phyloP scores from a whole-genome alignment of 2,797 vertebrate genomes.

The Girardinus metallicus region DNA sequence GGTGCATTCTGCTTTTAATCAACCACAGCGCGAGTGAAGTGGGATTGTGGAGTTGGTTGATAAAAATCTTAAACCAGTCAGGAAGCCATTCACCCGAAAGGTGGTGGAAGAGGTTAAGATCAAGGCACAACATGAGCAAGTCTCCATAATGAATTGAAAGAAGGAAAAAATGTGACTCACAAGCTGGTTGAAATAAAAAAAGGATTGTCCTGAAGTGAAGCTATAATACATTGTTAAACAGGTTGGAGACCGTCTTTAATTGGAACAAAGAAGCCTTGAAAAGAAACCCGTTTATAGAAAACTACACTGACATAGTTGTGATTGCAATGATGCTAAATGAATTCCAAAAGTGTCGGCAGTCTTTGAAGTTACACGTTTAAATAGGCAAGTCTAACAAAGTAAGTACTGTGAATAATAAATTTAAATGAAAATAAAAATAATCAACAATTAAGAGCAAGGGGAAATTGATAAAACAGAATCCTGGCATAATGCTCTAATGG shows the following conservation, averaged over 20 bases:
- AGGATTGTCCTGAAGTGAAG: slow-evolving; percentile 1
- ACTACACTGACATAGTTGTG: neutral
- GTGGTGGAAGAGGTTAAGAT: slow-evolving; percentile 10
- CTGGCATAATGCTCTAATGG: neutral
- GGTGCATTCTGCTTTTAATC: slow-evolving; percentile 22
- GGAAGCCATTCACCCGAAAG: slow-evolving; percentile 27
- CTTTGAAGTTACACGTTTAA: neutral
- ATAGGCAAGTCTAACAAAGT: neutral
- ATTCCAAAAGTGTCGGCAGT: neutral
- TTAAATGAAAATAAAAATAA: neutral
- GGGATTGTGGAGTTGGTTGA: slow-evolving; percentile 5
- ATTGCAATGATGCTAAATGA: neutral
- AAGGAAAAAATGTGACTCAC: neutral
- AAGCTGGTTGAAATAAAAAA: slow-evolving; percentile 8
- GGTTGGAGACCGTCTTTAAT: slow-evolving; percentile 9
- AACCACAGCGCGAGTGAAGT: slow-evolving; percentile 1
- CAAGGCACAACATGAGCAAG: neutral
- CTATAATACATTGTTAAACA: slow-evolving; percentile 8
- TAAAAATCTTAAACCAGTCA: slow-evolving; percentile 16
- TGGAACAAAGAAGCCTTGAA: slow-evolving; percentile 10
- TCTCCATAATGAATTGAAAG: slow-evolving; percentile 2
- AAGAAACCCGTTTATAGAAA: neutral
- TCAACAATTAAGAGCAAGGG: slow-evolving; percentile 3
- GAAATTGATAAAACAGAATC: neutral
- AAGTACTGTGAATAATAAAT: neutral